These are phyloP conservation scores for Uromys caudimaculatus DNA, from an alignment of 2,797 vertebrate genomes.

Conservation along the genomic window DNA sequence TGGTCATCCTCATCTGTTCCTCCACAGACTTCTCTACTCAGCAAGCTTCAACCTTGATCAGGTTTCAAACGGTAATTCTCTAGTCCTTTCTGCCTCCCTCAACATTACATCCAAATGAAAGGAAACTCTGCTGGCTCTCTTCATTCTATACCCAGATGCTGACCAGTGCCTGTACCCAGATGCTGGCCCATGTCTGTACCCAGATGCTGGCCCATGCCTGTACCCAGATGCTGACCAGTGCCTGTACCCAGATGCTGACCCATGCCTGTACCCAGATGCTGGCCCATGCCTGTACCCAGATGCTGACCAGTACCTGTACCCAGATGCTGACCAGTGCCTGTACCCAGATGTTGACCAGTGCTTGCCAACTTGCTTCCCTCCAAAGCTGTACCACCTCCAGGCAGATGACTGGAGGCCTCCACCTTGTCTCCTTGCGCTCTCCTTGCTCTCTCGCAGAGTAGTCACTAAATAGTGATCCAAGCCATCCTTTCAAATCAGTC, in stretches of 20 bases:
- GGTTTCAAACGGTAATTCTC: neutral
- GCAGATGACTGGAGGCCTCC: neutral
- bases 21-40: neutral
- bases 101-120: neutral
- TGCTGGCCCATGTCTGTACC: too few species aligned
- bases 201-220: neutral
- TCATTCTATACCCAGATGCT: neutral
- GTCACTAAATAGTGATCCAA: neutral
- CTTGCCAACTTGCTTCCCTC: neutral
- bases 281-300: neutral
- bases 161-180: neutral
- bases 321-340: too few species aligned
- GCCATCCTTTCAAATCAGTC: neutral
- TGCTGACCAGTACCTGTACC: neutral
- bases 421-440: neutral
- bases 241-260: neutral
- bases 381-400: neutral
- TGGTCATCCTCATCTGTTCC: too few species aligned
- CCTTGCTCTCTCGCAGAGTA: neutral
- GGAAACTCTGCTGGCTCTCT: neutral
- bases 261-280: neutral
- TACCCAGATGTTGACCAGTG: neutral
- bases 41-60: neutral
- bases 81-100: neutral
- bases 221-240: neutral